phyloP scores from a whole-genome alignment of 2,888 invertebrate species.

The Cabera pusaria region DNA sequence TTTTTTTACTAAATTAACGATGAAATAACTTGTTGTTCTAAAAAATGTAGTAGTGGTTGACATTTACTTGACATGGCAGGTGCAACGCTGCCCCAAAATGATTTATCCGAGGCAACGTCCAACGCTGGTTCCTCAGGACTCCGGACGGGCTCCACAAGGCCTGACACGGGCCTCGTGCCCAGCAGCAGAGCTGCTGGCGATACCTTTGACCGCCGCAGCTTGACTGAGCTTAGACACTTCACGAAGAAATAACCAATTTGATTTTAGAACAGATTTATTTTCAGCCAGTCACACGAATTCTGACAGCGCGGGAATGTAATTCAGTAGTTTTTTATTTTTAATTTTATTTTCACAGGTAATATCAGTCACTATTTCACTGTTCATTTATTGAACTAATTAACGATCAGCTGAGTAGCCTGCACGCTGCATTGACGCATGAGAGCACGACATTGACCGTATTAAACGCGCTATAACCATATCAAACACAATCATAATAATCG shows the following conservation, averaged over 20 bases:
- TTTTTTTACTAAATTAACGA: no score
- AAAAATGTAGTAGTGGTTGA: no score
- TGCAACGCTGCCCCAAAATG: conserved; percentile 76
- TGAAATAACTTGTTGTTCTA: no score
- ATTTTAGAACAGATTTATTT: conserved; percentile 16
- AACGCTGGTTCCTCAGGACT: conserved; percentile 76
- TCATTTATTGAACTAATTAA: conserved; percentile 29
- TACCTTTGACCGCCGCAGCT: conserved; percentile 76
- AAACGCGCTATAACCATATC: conserved; percentile 46
- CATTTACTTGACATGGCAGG: conserved; percentile 70
- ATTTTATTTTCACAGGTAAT: no score
- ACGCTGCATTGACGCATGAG: conserved; percentile 41
- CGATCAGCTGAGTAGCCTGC: conserved; percentile 29
- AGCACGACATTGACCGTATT: conserved; percentile 49
- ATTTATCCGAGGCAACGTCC: conserved; percentile 79
- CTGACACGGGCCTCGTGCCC: conserved; percentile 81
- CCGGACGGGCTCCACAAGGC: conserved; percentile 72
- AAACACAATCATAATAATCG: conserved; percentile 56
- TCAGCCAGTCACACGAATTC: conserved; percentile 2
- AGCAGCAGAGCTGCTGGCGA: conserved; percentile 82
- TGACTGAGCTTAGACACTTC: conserved; percentile 46
- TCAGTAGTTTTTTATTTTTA: conserved; percentile 7
- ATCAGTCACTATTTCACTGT: no score
- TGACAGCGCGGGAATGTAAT: conserved; percentile 12
- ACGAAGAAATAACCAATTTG: conserved; percentile 17